Percentiles rank a stretch among this genome's conserved stretches.
phyloP scores from a whole-genome alignment of 2,888 invertebrate species.

The Baccha elongata region DNA sequence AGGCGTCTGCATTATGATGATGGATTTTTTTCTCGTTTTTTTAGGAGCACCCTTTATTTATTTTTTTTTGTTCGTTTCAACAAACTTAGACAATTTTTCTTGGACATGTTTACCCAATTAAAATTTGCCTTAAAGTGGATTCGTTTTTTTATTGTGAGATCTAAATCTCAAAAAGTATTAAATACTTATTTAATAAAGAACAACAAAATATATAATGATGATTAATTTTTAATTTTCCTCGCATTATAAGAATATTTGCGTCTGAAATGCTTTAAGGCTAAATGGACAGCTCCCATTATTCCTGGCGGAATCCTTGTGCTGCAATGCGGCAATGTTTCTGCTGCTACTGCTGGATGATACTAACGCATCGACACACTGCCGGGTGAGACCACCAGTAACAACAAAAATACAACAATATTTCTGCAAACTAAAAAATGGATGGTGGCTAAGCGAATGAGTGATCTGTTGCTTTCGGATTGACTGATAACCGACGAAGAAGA shows the following conservation, averaged over 20 bases:
- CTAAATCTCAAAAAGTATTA: no score
- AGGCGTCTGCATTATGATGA: constrained; percentile 59
- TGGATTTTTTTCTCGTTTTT: constrained; percentile 21
- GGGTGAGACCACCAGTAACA: constrained; percentile 36
- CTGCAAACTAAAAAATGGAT: constrained; percentile 71
- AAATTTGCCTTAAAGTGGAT: not conserved
- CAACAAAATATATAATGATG: constrained; percentile 69
- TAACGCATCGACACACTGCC: constrained; percentile 53
- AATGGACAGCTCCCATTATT: constrained; percentile 65
- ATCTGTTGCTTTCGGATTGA: constrained; percentile 71
- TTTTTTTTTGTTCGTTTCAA: constrained; percentile 6
- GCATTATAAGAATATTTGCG: constrained; percentile 64
- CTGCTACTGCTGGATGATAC: constrained; percentile 22
- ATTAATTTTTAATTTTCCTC: constrained; percentile 72
- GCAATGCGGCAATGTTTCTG: not conserved
- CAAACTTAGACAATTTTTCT: not conserved
- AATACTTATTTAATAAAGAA: no score
- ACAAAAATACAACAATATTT: constrained; percentile 30
- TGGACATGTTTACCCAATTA: constrained; percentile 11
- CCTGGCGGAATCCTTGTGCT: constrained; percentile 38
- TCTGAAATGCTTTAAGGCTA: constrained; percentile 45
- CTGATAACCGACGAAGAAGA: constrained; percentile 57
- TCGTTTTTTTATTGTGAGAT: no score
- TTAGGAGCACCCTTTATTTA: constrained; percentile 10
- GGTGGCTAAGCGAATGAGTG: constrained; percentile 64